Percentiles rank a stretch among this genome's conserved stretches.
phyloP scores from a whole-genome alignment of 2,113 vertebrate genomes.

The Pelvicachromis taeniatus region DNA sequence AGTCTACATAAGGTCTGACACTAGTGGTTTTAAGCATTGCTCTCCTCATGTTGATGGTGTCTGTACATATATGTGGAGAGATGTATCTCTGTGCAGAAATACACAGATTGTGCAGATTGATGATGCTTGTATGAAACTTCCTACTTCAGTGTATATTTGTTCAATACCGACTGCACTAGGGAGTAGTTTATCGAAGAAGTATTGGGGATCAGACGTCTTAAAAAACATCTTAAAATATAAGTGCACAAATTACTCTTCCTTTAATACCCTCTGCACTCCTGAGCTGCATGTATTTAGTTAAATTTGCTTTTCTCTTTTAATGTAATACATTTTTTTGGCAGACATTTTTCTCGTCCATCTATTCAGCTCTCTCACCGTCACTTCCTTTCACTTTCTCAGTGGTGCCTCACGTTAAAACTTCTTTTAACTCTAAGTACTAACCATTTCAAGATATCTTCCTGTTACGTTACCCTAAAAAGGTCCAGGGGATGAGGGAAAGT shows the following conservation, averaged over 20 bases:
- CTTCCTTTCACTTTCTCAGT: not conserved
- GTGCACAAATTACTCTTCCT: not conserved
- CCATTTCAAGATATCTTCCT: not conserved
- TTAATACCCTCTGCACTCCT: not conserved
- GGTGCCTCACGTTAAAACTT: not conserved
- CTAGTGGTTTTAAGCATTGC: slow-evolving; percentile 59
- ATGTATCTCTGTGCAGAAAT: not conserved
- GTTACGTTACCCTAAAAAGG: no score
- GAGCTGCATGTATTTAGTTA: not conserved
- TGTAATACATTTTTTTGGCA: no score
- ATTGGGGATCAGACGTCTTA: not conserved
- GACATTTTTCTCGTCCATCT: not conserved
- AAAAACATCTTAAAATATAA: not conserved
- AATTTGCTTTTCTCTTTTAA: not conserved
- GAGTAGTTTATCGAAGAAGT: not conserved
- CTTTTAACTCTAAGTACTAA: not conserved
- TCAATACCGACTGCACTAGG: not conserved
- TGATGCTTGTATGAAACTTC: not conserved
- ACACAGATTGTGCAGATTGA: no score
- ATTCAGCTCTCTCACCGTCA: not conserved
- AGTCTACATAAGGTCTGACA: slow-evolving; percentile 70
- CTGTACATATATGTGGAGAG: slow-evolving; percentile 14
- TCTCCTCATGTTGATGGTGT: slow-evolving; percentile 46
- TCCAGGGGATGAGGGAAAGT: no score
- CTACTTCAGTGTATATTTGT: not conserved